Base-by-base conservation (phyloP, 2,888 invertebrate species). In the Cremastobaeus sp. region DNA sequence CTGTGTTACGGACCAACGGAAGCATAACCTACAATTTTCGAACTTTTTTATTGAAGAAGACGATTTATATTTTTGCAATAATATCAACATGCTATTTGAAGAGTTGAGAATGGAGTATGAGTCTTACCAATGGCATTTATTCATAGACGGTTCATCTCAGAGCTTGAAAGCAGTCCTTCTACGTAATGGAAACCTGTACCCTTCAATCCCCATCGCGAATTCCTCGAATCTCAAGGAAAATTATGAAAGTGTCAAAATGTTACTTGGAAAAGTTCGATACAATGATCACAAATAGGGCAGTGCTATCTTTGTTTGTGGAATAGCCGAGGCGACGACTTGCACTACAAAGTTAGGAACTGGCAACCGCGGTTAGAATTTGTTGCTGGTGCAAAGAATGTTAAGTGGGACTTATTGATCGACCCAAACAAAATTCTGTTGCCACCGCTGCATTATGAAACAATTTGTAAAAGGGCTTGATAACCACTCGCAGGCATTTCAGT, bases 151-250 rank as follows among this genome's bases (percentile, higher is more conserved):
- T 18, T 43, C 43, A 1, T 3, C 4, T n/a, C 1, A 18, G 48
- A 78, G 76, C 15, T 57, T 76, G 45, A 79, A 79, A 71, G 77
- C 71, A 3, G 77, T 79, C 48, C 30, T 81, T 15, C 54, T 79
- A 8, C 78, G 79, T 65, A 82, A 79, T 48, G 81, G 80, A 32
- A 83, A 82, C 72, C 43, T 68, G 71, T 80, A 76, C 39, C 79
- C 81, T 47, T 78, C 79, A 64, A 48, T 83, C 77, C 79, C 84
- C n/a, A 25, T 85, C 8, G 83, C 77, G 14, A 78, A 84, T 72
- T 81, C 80, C 21, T 79, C 79, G 68, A 41, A 75, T 17, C 71
- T 81, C 0, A 82, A 84, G 32, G 47, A 47, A 32, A 11, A 9
- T 1, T 32, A 47, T 14, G 47, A 47, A 5, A 32, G 6, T 9